These are phyloP conservation scores for Dryas iulia DNA, from an alignment of 1,140 invertebrate genomes.

Conservation along the genomic window DNA sequence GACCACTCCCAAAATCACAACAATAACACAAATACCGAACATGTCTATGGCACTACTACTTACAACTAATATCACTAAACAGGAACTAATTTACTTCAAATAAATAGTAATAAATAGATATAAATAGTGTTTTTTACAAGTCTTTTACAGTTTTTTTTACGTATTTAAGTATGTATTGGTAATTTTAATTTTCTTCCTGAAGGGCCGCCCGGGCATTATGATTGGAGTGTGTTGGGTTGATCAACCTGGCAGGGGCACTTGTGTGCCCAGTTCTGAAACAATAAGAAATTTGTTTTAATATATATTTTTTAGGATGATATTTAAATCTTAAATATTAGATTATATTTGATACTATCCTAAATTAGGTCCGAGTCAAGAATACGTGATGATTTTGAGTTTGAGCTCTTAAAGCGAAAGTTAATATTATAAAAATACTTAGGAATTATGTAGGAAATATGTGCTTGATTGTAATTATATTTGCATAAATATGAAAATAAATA, in stretches of 20 bases:
- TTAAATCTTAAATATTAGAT: too few species aligned
- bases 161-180: constrained; percentile 64
- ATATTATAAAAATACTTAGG: too few species aligned
- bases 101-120: not conserved
- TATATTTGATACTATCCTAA: too few species aligned
- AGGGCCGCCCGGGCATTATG: constrained; percentile 58
- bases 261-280: constrained; percentile 50
- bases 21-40: constrained; percentile 41
- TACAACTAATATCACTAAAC: constrained; percentile 64
- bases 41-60: constrained; percentile 59
- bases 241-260: constrained; percentile 20
- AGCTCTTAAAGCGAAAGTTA: too few species aligned
- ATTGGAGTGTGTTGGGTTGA: constrained; percentile 5
- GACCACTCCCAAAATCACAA: constrained; percentile 42
- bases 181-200: constrained; percentile 58
- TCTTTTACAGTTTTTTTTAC: constrained; percentile 37
- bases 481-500: too few species aligned
- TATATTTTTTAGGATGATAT: too few species aligned
- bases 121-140: constrained; percentile 5
- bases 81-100: not conserved
- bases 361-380: too few species aligned
- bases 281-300: constrained; percentile 16
- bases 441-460: too few species aligned
- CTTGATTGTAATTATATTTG: too few species aligned
- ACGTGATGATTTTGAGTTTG: too few species aligned